phyloP scores from a whole-genome alignment of 2,888 invertebrate genomes.

The Campaea margaritaria region DNA sequence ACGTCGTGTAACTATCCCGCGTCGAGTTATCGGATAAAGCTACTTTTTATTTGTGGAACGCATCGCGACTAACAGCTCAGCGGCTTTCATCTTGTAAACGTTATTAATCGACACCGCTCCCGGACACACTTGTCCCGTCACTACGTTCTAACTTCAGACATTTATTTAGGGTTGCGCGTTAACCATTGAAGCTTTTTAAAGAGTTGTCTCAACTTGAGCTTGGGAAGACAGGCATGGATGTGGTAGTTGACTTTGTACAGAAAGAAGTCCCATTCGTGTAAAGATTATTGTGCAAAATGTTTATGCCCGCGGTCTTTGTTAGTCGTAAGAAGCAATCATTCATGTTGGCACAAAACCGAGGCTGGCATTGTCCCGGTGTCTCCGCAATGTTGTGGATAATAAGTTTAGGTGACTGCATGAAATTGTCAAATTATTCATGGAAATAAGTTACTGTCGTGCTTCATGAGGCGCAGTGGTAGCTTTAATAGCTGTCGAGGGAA shows the following conservation, averaged over 20 bases:
- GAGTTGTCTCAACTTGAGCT: background rate
- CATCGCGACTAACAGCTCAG: slow-evolving; percentile 68
- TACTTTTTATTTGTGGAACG: slow-evolving; percentile 78
- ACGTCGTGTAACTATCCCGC: slow-evolving; percentile 68
- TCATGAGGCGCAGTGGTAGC: slow-evolving; percentile 59
- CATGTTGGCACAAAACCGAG: slow-evolving; percentile 74
- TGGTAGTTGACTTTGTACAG: slow-evolving; percentile 6
- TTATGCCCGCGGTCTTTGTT: slow-evolving; percentile 74
- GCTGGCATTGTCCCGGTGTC: slow-evolving; percentile 70
- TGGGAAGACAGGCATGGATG: slow-evolving; percentile 43
- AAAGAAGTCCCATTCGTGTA: slow-evolving; percentile 39
- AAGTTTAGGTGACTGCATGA: slow-evolving; percentile 63
- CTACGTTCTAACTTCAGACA: slow-evolving; percentile 41
- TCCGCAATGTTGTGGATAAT: slow-evolving; percentile 55
- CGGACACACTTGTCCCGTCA: slow-evolving; percentile 64
- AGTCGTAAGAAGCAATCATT: slow-evolving; percentile 76
- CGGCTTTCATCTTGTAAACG: slow-evolving; percentile 84
- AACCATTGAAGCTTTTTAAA: slow-evolving; percentile 46
- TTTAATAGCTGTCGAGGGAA: slow-evolving; percentile 60
- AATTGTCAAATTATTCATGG: slow-evolving; percentile 67
- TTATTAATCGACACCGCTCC: slow-evolving; percentile 83
- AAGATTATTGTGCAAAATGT: slow-evolving; percentile 68
- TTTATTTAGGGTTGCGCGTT: slow-evolving; percentile 32
- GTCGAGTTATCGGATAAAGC: slow-evolving; percentile 77
- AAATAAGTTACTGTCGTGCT: slow-evolving; percentile 64